Conservation (phyloP, 2,113 vertebrate genomes). For the Psilopsiagon aurifrons region DNA sequence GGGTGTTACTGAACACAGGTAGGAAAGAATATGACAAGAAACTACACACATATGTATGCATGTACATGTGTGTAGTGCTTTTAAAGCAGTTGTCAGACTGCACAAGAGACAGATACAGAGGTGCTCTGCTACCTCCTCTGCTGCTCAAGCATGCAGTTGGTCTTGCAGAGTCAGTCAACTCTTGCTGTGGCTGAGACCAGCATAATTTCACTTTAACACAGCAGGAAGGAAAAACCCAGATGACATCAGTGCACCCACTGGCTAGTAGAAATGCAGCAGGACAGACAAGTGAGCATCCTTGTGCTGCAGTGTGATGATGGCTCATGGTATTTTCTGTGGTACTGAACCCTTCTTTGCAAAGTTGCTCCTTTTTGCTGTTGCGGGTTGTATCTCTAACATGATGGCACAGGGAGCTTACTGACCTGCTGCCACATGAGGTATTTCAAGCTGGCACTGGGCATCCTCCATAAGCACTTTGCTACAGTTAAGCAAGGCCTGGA, state of each 20-base stretch:
- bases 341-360: not conserved
- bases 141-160: not conserved
- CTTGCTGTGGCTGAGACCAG: not conserved
- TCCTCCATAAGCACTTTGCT: not conserved
- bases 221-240: not conserved
- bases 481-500: not conserved
- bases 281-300: not conserved
- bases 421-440: fast-evolving
- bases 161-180: not conserved
- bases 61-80: not conserved
- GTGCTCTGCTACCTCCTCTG: not conserved
- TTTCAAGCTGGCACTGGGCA: not conserved
- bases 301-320: not conserved
- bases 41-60: fast-evolving
- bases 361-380: fast-evolving
- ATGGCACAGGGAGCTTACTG: fast-evolving
- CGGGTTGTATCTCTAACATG: not conserved
- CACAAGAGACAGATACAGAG: not conserved
- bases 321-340: not conserved
- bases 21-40: not conserved
- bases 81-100: not conserved
- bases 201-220: not conserved
- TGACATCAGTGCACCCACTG: not conserved
- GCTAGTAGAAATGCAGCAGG: not conserved
- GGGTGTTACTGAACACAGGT: not conserved